These are phyloP conservation scores for Dallia pectoralis DNA, from an alignment of 2,797 vertebrate species.

Conservation along the genomic window DNA sequence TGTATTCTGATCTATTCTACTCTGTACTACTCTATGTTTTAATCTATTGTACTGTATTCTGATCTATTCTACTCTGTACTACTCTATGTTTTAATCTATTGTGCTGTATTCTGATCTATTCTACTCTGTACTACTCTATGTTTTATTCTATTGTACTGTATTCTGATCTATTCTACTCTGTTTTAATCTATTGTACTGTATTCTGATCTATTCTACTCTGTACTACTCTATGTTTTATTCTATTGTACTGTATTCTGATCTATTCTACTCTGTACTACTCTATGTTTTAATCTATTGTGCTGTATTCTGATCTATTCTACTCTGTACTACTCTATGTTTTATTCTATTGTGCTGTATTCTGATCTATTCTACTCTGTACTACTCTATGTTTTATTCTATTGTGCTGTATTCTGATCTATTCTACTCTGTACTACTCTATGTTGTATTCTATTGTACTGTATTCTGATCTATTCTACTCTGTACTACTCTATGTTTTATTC, in stretches of 20 bases:
- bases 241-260: neutral
- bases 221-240: neutral
- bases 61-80: neutral
- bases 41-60: neutral
- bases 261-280: neutral
- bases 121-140: neutral
- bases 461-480: neutral
- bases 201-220: neutral
- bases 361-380: no score
- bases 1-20: neutral
- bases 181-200: neutral
- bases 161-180: no score
- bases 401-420: constrained; percentile 4
- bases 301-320: no score
- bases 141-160: neutral
- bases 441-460: neutral
- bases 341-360: neutral
- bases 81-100: no score
- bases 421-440: neutral
- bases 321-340: neutral
- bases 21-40: neutral
- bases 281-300: no score
- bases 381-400: neutral
- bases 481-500: no score
- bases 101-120: no score